Percentiles rank a stretch among this genome's conserved stretches.
Evolutionary conservation across 1,140 invertebrate genomes (phyloP).

Genomic region (Thrips palmi): DNA sequence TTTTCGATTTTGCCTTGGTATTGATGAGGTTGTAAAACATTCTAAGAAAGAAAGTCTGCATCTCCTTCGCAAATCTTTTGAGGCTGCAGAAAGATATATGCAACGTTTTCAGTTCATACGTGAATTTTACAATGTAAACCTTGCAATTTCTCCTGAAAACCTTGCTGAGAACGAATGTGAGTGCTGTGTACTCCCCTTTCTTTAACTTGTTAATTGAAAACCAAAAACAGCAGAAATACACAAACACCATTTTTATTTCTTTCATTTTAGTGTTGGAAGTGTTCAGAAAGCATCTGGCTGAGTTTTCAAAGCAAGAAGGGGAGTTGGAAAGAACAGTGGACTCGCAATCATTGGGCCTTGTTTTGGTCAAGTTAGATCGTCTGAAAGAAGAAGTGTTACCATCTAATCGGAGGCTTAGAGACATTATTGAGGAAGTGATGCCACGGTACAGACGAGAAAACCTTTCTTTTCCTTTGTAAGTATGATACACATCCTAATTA

Average conservation of each 20-base stretch:
- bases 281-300: too few species aligned
- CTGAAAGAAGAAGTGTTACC: constrained; percentile 50
- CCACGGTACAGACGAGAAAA: constrained; percentile 28
- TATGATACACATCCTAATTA: too few species aligned
- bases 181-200: too few species aligned
- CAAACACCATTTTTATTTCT: too few species aligned
- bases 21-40: constrained; percentile 35
- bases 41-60: constrained; percentile 31
- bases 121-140: constrained; percentile 48
- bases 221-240: too few species aligned
- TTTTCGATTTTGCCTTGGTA: constrained; percentile 38
- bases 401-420: constrained; percentile 42
- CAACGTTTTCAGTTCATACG: constrained; percentile 43
- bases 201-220: too few species aligned
- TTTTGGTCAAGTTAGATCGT: constrained; percentile 43
- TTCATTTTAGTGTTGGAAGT: too few species aligned
- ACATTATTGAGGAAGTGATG: constrained; percentile 33
- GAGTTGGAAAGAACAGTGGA: constrained; percentile 38
- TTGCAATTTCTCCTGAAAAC: too few species aligned
- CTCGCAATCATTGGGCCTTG: constrained; percentile 38
- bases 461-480: constrained; percentile 11
- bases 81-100: constrained; percentile 38
- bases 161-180: too few species aligned
- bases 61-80: constrained; percentile 36
- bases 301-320: constrained; percentile 37